Evolutionary conservation across 2,888 invertebrate genomes (phyloP).

Genomic region (Trichacis sp.): DNA sequence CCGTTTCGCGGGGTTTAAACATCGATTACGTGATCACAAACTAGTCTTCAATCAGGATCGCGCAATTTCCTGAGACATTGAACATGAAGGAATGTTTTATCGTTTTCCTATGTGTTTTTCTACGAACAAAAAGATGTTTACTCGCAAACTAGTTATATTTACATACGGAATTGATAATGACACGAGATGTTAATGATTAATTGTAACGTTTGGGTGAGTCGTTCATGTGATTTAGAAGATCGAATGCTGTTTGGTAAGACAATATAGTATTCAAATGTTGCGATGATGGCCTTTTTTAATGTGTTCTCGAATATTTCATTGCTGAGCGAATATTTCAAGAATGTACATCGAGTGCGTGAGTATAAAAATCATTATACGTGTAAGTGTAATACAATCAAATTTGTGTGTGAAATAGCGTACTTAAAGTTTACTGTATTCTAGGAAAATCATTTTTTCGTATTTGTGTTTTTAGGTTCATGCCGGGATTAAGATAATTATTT

Average conservation of each 20-base stretch:
- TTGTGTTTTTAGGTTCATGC: too few relatives aligned
- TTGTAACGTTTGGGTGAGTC: conserved; percentile 15
- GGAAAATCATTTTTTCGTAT: not conserved
- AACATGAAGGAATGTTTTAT: conserved; percentile 14
- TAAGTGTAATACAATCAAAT: conserved; percentile 18
- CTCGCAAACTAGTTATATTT: conserved; percentile 18
- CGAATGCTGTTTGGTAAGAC: conserved; percentile 35
- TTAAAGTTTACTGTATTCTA: conserved; percentile 9
- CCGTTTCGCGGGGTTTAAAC: conserved; percentile 11
- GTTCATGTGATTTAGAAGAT: conserved; percentile 25
- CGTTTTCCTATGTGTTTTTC: conserved; percentile 32
- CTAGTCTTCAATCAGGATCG: conserved; percentile 18
- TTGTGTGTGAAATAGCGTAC: conserved; percentile 16
- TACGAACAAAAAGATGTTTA: conserved; percentile 19
- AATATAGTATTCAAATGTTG: conserved; percentile 29
- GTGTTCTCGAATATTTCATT: conserved; percentile 25
- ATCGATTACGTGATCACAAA: conserved; percentile 10
- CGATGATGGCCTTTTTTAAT: conserved; percentile 38
- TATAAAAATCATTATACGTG: not conserved
- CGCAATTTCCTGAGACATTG: conserved; percentile 10
- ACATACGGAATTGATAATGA: conserved; percentile 33
- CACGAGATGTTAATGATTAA: conserved; percentile 12
- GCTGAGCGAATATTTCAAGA: not conserved
- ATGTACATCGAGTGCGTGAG: not conserved
- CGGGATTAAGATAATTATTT: too few relatives aligned